These are phyloP conservation scores for Lophura nycthemera DNA, from an alignment of 2,113 vertebrate genomes.

Conservation along the genomic window DNA sequence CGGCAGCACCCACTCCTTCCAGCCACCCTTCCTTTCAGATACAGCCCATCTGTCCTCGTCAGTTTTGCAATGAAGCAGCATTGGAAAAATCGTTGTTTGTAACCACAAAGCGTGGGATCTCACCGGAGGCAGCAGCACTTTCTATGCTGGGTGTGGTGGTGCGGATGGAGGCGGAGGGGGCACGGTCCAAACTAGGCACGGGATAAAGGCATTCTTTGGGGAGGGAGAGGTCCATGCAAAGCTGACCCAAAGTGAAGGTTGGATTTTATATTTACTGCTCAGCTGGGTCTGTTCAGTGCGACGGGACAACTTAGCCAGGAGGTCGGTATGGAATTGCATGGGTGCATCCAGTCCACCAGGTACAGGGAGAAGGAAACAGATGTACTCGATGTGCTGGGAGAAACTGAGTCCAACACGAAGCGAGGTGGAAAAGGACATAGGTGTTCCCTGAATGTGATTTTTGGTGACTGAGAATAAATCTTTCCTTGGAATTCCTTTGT, in stretches of 20 bases:
- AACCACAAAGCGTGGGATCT: neutral
- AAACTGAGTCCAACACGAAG: slow-evolving; percentile 41
- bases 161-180: neutral
- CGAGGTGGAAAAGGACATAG: slow-evolving; percentile 22
- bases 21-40: neutral
- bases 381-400: slow-evolving; percentile 17
- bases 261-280: slow-evolving; percentile 1
- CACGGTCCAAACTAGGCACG: neutral
- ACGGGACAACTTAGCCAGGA: slow-evolving; percentile 37
- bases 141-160: neutral
- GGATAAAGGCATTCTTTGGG: slow-evolving; percentile 61
- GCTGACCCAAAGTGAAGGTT: neutral
- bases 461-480: slow-evolving; percentile 71
- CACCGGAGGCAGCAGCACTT: neutral
- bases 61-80: slow-evolving; percentile 41
- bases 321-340: slow-evolving; percentile 22
- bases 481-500: slow-evolving; percentile 66
- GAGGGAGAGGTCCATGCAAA: slow-evolving; percentile 58
- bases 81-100: slow-evolving; percentile 7
- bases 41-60: neutral
- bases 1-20: neutral
- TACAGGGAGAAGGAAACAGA: slow-evolving; percentile 1
- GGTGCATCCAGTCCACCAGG: slow-evolving; percentile 42
- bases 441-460: slow-evolving; percentile 72
- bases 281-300: slow-evolving; percentile 61